Conservation (phyloP, 2,888 invertebrate genomes). For the Dione juno region DNA sequence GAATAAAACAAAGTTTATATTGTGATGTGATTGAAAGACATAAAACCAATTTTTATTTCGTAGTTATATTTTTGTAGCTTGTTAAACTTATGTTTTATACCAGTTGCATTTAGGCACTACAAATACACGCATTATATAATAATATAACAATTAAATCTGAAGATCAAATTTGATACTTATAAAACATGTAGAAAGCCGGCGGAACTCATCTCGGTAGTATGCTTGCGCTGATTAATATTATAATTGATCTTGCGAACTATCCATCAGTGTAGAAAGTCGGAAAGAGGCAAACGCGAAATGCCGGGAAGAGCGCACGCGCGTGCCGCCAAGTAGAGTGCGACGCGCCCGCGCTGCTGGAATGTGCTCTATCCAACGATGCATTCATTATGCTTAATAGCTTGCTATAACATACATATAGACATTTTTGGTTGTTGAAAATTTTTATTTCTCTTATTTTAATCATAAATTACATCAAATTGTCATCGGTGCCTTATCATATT, state of each 20-base stretch:
- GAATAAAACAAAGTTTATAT: no score
- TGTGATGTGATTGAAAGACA: no score
- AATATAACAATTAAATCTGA: background rate
- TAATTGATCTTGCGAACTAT: conserved; percentile 79
- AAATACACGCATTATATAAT: no score
- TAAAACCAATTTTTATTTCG: no score
- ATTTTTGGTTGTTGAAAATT: conserved; percentile 6
- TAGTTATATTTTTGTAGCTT: no score
- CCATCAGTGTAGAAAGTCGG: conserved; percentile 82
- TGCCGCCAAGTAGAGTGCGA: conserved; percentile 77
- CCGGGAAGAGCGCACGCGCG: conserved; percentile 58
- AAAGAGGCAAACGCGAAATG: conserved; percentile 65
- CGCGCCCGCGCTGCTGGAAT: conserved; percentile 63
- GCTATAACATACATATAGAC: conserved; percentile 20
- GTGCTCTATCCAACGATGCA: conserved; percentile 55
- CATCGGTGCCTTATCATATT: no score
- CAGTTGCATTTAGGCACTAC: no score
- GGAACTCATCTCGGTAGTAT: conserved; percentile 72
- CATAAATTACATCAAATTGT: background rate
- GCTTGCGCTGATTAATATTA: conserved; percentile 82
- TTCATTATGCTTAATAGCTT: conserved; percentile 42
- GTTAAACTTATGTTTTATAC: no score
- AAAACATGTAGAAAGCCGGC: conserved; percentile 67
- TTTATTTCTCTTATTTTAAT: background rate
- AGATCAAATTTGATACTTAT: conserved; percentile 13